A percentile compares a stretch with the other conserved stretches of the same genome.
Conservation (phyloP, 2,797 vertebrate genomes). For the Sebastolobus alascanus region DNA sequence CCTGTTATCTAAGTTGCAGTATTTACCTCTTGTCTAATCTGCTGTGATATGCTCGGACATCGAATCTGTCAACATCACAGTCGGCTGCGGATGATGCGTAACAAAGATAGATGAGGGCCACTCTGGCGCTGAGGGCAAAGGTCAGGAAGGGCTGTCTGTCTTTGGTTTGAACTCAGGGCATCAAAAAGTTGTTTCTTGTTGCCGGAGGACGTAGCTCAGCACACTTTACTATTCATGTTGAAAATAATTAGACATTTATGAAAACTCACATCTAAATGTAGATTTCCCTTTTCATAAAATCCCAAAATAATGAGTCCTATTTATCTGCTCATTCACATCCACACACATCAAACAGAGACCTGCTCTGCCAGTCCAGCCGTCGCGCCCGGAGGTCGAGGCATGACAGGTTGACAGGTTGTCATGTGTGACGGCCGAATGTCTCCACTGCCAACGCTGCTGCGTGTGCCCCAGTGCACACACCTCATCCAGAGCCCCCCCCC, state of each 20-base stretch:
- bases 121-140: constrained; percentile 77
- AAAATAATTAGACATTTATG: background rate
- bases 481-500: constrained; percentile 39
- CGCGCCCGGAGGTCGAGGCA: constrained; percentile 85
- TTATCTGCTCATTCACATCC: constrained; percentile 13
- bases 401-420: constrained; percentile 93
- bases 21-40: constrained; percentile 58
- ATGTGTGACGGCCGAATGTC: constrained; percentile 72
- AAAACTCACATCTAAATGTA: background rate
- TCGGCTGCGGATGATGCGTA: constrained; percentile 40
- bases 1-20: constrained; percentile 48
- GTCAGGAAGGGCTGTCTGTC: constrained; percentile 81
- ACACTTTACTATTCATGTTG: background rate
- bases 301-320: constrained; percentile 34
- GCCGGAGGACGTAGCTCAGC: constrained; percentile 6
- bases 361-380: constrained; percentile 64
- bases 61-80: constrained; percentile 68
- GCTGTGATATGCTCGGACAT: constrained; percentile 63
- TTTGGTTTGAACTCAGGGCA: constrained; percentile 31
- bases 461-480: constrained; percentile 56
- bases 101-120: constrained; percentile 70
- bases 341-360: constrained; percentile 43
- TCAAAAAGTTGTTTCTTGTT: background rate
- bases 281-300: background rate
- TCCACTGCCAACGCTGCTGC: constrained; percentile 56